Evolutionary conservation across 2,888 invertebrate genomes (phyloP), one percentile per base, ranked within the genome.

Genomic region (Craniophora ligustri): DNA sequence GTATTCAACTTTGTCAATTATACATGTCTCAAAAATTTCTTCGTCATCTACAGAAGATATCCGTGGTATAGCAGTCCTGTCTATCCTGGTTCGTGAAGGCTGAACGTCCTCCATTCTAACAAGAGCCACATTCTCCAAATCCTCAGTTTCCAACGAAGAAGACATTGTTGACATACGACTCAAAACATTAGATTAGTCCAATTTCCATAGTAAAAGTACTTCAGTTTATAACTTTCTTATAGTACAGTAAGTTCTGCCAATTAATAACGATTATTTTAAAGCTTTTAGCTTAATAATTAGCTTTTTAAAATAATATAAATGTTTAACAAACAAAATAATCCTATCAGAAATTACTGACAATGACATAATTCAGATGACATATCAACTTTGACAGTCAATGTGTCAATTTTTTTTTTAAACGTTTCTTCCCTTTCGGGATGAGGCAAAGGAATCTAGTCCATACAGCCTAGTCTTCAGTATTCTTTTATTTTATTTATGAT

Each of bases 101-200:
- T 91, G 91, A 0, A 91, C 86, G 44, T 91, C 92, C 40, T 86
- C 87, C 91, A 91, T 88, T 40, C 89, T 86, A 23, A 91, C 91
- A 15, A 91, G 74, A 14, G 87, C 85, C n/a, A 90, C 84, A 72
- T 86, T 86, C 49, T 87, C 90, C 48, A 90, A 68, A 55, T 91
- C 90, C 55, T 91, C 91, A 56, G 73, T 81, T 66, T 89, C 90
- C 48, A 89, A 72, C 55, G 80, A 78, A 67, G 84, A 75, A 56
- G 89, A 86, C 91, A 91, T 91, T 72, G 60, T 75, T 60, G 49
- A 31, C 32, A 46, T 21, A 35, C 41, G 31, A 28, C n/a, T 68
- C 66, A 72, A 72, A 75, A 64, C 73, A 77, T 78, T 57, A 45
- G n/a, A n/a, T n/a, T n/a, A n/a, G n/a, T n/a, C n/a, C n/a, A 48